Percentiles rank a stretch among this genome's conserved stretches.
Conservation (phyloP, 1,140 invertebrate species). For the Eurytemora carolleeae region DNA sequence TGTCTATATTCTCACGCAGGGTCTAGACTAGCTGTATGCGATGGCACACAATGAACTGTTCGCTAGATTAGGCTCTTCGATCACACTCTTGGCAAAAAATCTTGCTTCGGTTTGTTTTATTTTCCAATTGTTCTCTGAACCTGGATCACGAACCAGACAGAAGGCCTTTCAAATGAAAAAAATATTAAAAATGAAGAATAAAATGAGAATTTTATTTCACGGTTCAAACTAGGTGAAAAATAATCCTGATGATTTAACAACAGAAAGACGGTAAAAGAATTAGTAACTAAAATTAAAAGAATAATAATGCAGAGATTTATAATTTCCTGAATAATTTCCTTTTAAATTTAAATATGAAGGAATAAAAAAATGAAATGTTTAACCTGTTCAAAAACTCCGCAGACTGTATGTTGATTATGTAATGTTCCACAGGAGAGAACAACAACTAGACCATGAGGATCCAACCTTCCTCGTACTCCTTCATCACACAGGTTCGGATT, state of each 20-base stretch:
- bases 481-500: constrained; percentile 34
- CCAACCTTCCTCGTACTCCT: constrained; percentile 33
- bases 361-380: too few species aligned
- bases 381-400: constrained; percentile 41
- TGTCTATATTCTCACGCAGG: too few species aligned
- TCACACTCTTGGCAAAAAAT: neutral
- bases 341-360: too few species aligned
- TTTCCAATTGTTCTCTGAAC: neutral
- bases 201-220: too few species aligned
- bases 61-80: neutral
- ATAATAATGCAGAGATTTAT: too few species aligned
- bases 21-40: neutral
- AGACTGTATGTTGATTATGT: constrained; percentile 26
- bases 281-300: too few species aligned
- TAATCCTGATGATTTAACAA: too few species aligned
- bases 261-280: too few species aligned
- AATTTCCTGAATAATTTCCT: too few species aligned
- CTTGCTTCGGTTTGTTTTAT: neutral
- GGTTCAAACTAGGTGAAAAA: too few species aligned
- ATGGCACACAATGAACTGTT: neutral
- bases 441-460: constrained; percentile 37
- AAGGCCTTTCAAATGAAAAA: neutral
- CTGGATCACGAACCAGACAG: neutral
- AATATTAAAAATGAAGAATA: too few species aligned
- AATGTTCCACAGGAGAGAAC: constrained; percentile 39